A percentile compares a stretch with the other conserved stretches of the same genome.
phyloP scores from a whole-genome alignment of 2,797 vertebrate genomes.

The Sebastes paucispinis region DNA sequence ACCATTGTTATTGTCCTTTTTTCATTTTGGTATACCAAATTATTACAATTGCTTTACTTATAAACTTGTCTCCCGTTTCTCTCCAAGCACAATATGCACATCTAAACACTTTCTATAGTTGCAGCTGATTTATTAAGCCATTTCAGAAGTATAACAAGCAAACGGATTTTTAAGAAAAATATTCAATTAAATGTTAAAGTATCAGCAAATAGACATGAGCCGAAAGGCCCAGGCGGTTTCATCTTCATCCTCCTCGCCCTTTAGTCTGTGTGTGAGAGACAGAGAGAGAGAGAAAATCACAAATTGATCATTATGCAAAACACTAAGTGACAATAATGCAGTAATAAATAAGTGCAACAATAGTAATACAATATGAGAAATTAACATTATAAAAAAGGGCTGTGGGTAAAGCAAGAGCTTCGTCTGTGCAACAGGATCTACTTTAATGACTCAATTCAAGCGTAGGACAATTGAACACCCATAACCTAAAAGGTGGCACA shows the following conservation, averaged over 20 bases:
- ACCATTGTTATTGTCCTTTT: not conserved
- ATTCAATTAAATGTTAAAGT: not conserved
- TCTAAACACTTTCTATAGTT: not conserved
- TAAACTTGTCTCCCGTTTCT: not conserved
- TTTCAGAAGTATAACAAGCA: not conserved
- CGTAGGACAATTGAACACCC: no score
- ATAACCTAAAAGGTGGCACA: no score
- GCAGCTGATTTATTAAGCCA: not conserved
- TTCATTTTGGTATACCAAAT: not conserved
- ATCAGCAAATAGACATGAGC: not conserved
- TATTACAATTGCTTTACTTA: no score
- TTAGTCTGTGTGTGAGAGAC: slow-evolving; percentile 6
- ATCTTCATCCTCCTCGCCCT: not conserved
- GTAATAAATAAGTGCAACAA: not conserved
- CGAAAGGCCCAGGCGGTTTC: not conserved
- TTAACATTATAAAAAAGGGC: not conserved
- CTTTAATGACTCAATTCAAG: no score
- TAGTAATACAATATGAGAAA: not conserved
- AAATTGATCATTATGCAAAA: not conserved
- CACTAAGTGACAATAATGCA: not conserved
- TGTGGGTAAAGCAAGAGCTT: no score
- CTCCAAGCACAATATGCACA: not conserved
- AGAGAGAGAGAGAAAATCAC: not conserved
- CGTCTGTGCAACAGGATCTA: no score
- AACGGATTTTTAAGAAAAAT: no score